Conservation (phyloP, 2,113 vertebrate species). For the Pyxicephalus adspersus region DNA sequence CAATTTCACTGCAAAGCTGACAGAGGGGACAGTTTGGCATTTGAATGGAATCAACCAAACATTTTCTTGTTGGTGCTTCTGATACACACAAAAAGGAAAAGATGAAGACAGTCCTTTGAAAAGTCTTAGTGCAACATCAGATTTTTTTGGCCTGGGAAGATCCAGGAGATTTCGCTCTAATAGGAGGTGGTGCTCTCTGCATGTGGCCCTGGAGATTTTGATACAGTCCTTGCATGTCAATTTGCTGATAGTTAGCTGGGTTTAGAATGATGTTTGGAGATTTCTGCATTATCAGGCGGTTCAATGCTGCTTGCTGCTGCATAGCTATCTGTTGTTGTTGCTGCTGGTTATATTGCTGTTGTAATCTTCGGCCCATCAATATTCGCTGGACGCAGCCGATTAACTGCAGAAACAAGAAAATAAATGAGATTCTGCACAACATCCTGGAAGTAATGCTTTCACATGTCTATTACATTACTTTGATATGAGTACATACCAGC, state of each 20-base stretch:
- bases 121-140: conserved; percentile 81
- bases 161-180: conserved; percentile 90
- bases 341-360: conserved; percentile 85
- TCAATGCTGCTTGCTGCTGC: conserved; percentile 84
- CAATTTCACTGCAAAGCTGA: conserved; percentile 45
- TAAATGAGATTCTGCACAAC: not conserved
- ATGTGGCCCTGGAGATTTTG: conserved; percentile 79
- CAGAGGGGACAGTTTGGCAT: conserved; percentile 60
- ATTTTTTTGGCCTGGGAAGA: conserved; percentile 91
- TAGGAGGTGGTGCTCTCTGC: conserved; percentile 79
- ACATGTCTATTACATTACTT: no score
- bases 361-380: conserved; percentile 92
- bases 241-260: conserved; percentile 81
- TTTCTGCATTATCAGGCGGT: conserved; percentile 82
- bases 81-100: conserved; percentile 72
- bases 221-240: conserved; percentile 94
- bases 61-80: conserved; percentile 65
- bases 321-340: conserved; percentile 71
- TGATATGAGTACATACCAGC: no score
- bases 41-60: conserved; percentile 73
- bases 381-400: conserved; percentile 96
- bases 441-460: no score
- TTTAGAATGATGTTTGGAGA: conserved; percentile 77
- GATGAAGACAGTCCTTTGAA: conserved; percentile 77
- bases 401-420: conserved; percentile 76